Percentiles rank a stretch among this genome's conserved stretches.
phyloP scores from a whole-genome alignment of 2,888 invertebrate genomes.

The Brachypterus glaber region DNA sequence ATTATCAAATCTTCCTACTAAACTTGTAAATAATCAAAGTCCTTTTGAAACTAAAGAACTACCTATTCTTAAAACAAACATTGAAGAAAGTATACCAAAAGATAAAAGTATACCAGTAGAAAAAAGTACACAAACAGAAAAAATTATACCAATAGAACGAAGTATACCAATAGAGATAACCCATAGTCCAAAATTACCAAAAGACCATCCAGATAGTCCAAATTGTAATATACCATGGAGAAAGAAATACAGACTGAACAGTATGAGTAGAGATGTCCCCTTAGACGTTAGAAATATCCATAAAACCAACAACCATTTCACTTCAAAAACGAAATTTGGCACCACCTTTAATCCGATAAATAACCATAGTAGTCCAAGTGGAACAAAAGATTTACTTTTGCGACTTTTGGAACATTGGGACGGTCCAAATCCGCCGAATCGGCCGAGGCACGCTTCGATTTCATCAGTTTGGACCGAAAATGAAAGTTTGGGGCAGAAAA shows the following conservation, averaged over 20 bases:
- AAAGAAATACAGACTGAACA: constrained; percentile 56
- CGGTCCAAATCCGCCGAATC: constrained; percentile 43
- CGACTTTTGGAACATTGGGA: constrained; percentile 71
- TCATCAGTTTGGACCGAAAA: constrained; percentile 67
- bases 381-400: constrained; percentile 66
- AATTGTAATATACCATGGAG: constrained; percentile 37
- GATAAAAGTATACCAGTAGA: not conserved
- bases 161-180: constrained; percentile 22
- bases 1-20: constrained; percentile 48
- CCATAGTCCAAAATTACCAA: constrained; percentile 18
- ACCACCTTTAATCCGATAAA: constrained; percentile 3
- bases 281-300: constrained; percentile 23
- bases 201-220: constrained; percentile 26
- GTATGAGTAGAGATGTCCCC: constrained; percentile 64
- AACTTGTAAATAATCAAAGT: constrained; percentile 16
- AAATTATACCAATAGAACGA: constrained; percentile 8
- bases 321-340: constrained; percentile 12
- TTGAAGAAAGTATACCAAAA: not conserved
- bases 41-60: constrained; percentile 11
- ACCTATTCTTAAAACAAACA: not conserved
- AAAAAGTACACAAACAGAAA: no score
- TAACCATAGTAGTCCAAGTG: constrained; percentile 48
- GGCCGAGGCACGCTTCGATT: constrained; percentile 59
- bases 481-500: constrained; percentile 63
- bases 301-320: constrained; percentile 10